phyloP scores from a whole-genome alignment of 2,888 invertebrate genomes.

The Pollenia amentaria region DNA sequence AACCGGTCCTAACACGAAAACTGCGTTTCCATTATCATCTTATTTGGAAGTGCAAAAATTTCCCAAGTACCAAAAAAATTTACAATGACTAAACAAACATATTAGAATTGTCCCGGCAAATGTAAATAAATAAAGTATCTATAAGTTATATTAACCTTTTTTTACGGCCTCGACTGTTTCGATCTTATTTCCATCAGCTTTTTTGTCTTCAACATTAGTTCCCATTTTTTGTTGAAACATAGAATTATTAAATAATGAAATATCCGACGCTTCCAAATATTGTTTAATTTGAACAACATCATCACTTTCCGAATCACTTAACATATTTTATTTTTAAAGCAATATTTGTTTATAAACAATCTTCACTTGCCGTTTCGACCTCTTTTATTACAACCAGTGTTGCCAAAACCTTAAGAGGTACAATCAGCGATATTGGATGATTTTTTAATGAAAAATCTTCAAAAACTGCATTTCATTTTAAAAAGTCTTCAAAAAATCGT shows the following conservation, averaged over 20 bases:
- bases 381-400: neutral
- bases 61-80: no score
- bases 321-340: conserved; percentile 49
- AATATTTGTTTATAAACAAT: conserved; percentile 43
- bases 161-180: neutral
- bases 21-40: no score
- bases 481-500: no score
- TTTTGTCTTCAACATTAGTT: neutral
- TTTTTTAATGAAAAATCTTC: no score
- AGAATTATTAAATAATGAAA: conserved; percentile 77
- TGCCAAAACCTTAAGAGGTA: no score
- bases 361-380: conserved; percentile 1
- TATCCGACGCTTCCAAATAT: conserved; percentile 80
- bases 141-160: conserved; percentile 33
- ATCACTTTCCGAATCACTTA: conserved; percentile 76
- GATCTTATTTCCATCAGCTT: neutral
- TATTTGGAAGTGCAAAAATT: no score
- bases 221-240: conserved; percentile 75
- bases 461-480: no score
- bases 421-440: no score
- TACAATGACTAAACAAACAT: no score
- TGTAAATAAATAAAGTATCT: no score
- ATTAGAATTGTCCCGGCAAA: no score
- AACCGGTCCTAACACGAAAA: no score
- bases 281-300: conserved; percentile 77